phyloP scores from a whole-genome alignment of 2,797 vertebrate genomes.

The Diceros bicornis region DNA sequence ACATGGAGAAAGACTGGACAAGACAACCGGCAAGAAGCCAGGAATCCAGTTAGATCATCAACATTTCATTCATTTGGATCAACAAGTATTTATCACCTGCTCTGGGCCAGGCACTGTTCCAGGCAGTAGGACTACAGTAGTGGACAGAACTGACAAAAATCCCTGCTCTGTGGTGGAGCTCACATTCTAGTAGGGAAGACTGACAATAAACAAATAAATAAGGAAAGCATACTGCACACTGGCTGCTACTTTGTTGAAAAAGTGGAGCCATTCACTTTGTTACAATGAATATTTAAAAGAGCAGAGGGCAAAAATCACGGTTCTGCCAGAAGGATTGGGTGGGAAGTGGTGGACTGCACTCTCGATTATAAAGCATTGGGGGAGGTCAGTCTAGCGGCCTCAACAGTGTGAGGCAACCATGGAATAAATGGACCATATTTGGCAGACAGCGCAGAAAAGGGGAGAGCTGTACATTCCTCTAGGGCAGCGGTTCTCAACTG shows the following conservation, averaged over 20 bases:
- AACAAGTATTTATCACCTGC: background rate
- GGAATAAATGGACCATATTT: background rate
- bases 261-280: background rate
- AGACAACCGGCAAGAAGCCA: background rate
- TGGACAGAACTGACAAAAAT: background rate
- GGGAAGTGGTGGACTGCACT: background rate
- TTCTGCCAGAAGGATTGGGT: background rate
- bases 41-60: background rate
- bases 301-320: background rate
- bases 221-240: background rate
- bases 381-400: background rate
- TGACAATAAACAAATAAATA: background rate
- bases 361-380: no score
- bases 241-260: background rate
- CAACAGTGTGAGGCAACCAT: rapidly evolving
- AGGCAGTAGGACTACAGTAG: background rate
- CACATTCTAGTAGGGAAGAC: background rate
- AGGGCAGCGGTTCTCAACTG: background rate
- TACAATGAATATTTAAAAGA: background rate
- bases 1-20: background rate
- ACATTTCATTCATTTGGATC: background rate
- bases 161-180: background rate
- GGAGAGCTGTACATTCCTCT: background rate
- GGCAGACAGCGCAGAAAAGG: background rate
- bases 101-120: background rate